Conservation (phyloP, 2,113 vertebrate genomes). For the Periophthalmus modestus region DNA sequence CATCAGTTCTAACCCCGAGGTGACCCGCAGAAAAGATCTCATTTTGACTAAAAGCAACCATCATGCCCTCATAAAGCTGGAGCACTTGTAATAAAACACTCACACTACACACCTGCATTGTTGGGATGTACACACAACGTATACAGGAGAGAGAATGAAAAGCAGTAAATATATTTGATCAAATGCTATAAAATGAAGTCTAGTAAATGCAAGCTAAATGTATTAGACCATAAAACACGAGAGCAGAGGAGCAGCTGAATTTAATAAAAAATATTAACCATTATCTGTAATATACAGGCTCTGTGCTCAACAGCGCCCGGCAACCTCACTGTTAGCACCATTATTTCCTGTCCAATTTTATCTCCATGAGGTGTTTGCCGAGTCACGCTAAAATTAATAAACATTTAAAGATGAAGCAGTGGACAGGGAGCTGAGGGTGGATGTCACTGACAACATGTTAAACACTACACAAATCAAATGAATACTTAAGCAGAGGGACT, state of each 20-base stretch:
- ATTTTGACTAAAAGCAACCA: constrained; percentile 57
- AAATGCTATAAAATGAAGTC: constrained; percentile 10
- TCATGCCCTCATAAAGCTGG: constrained; percentile 50
- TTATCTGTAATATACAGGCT: constrained; percentile 13
- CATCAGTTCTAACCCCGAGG: constrained; percentile 47
- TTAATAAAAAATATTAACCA: constrained; percentile 22
- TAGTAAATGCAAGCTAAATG: constrained; percentile 21
- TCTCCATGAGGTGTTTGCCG: no score
- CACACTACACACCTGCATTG: not conserved
- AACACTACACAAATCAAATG: no score
- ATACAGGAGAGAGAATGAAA: constrained; percentile 17
- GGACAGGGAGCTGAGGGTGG: no score
- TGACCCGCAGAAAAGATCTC: constrained; percentile 46
- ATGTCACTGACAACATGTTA: no score
- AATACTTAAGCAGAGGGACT: no score
- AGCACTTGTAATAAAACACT: constrained; percentile 25
- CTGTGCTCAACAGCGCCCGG: not conserved
- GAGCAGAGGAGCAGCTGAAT: constrained; percentile 18
- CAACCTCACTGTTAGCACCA: no score
- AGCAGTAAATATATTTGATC: constrained; percentile 19
- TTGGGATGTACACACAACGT: not conserved
- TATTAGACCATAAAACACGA: constrained; percentile 35
- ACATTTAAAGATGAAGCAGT: no score
- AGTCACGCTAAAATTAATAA: no score
- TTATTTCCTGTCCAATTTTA: no score